Percentiles rank a stretch among this genome's conserved stretches.
Conservation (phyloP, 2,113 vertebrate species). For the Tursiops truncatus region DNA sequence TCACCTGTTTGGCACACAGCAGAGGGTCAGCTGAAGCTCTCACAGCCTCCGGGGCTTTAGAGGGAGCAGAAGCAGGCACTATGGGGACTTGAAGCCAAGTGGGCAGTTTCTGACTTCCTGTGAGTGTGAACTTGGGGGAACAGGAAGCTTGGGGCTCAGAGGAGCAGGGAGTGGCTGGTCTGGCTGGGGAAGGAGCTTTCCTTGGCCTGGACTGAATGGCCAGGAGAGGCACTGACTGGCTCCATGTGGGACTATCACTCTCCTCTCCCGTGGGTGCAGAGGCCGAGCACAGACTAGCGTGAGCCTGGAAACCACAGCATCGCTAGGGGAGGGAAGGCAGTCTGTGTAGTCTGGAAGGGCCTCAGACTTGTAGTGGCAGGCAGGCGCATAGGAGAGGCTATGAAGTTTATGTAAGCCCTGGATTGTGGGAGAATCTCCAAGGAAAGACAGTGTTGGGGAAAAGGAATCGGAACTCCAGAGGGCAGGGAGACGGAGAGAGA, state of each 20-base stretch:
- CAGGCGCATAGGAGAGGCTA: not conserved
- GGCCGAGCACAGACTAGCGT: fast-evolving
- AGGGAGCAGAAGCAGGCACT: not conserved
- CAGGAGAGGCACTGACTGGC: not conserved
- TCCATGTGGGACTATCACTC: not conserved
- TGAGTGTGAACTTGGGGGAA: not conserved
- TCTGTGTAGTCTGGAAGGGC: not conserved
- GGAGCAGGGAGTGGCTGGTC: not conserved
- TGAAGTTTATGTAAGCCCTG: not conserved
- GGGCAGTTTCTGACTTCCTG: not conserved
- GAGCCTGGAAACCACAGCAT: not conserved
- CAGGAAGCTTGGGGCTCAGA: not conserved
- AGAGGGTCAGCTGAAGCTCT: not conserved
- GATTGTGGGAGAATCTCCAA: not conserved
- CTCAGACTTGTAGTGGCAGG: not conserved
- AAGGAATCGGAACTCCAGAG: not conserved
- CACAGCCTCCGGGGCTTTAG: not conserved
- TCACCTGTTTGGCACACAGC: not conserved
- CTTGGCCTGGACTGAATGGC: not conserved
- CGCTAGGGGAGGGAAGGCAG: not conserved
- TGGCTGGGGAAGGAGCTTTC: not conserved
- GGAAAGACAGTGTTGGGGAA: not conserved
- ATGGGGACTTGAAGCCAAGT: not conserved
- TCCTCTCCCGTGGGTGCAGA: not conserved
- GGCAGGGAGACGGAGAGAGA: not conserved